Conservation (phyloP, 2,888 invertebrate species). For the Tortrix viridana region DNA sequence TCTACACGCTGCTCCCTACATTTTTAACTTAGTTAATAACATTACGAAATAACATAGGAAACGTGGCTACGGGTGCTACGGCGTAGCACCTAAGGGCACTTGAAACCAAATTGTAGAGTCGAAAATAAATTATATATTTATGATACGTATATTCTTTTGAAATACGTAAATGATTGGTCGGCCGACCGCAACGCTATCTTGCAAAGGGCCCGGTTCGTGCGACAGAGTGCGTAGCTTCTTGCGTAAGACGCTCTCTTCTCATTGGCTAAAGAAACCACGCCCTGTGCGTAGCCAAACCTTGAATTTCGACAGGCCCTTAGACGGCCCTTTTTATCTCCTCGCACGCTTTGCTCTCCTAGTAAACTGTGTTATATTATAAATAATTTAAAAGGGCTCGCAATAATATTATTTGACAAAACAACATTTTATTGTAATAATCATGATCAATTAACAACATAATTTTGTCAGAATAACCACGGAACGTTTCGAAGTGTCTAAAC, state of each 20-base stretch:
- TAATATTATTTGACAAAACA: constrained; percentile 61
- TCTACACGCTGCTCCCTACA: too few species aligned
- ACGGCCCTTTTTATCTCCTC: constrained; percentile 74
- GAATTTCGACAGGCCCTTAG: constrained; percentile 75
- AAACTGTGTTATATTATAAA: constrained; percentile 84
- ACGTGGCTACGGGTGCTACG: constrained; percentile 13
- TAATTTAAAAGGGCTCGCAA: constrained; percentile 81
- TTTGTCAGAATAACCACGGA: neutral
- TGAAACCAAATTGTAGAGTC: too few species aligned
- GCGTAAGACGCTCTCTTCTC: constrained; percentile 66
- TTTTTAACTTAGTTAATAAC: too few species aligned
- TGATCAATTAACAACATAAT: too few species aligned
- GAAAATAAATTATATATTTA: too few species aligned
- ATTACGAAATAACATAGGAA: too few species aligned
- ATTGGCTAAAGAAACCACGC: constrained; percentile 78
- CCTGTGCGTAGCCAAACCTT: constrained; percentile 79
- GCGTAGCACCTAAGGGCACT: constrained; percentile 4
- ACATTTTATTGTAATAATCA: constrained; percentile 44
- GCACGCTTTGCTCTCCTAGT: constrained; percentile 72
- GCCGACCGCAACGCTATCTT: constrained; percentile 42
- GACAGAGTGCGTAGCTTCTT: constrained; percentile 65
- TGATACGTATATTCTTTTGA: too few species aligned
- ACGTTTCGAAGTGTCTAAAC: neutral
- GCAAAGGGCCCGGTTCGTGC: constrained; percentile 51
- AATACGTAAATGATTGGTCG: neutral